Evolutionary conservation across 2,797 vertebrate genomes (phyloP), one percentile per base, ranked within the genome.

Genomic region (Scleropages formosus): DNA sequence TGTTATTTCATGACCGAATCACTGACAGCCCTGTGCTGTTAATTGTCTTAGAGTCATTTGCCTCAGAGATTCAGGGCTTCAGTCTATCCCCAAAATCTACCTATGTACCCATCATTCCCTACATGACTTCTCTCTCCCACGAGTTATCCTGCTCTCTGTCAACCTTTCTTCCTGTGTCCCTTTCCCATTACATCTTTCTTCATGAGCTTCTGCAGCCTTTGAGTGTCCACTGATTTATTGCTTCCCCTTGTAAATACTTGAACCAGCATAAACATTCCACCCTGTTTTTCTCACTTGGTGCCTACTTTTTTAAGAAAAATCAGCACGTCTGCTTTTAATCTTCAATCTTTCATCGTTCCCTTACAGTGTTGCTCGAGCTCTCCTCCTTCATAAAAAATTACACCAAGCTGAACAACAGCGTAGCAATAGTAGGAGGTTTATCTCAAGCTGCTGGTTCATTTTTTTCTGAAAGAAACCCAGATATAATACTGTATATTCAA

Each of bases 141-240:
- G 16, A 22, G n/a, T 20, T 13, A 4, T 26, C 46, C 51, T 15
- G 22, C 13, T 63, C 49, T 53, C 56, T 16, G 20, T 1, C 16
- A n/a, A 13, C 6, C 16, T 60, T 26, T 15, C 31, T 27, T 46
- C 31, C 68, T 60, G 12, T 10, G 27, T 39, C 26, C 31, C 31
- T 46, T n/a, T 44, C 77, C 65, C 61, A 20, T 51, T 0, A 60
- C 47, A 39, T 16, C 77, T 75, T 82, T 69, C 75, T 78, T 53
- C 20, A 24, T 70, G 56, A 69, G 58, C 53, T 70, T 71, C 39
- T 51, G 53, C 65, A 68, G 66, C 49, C 66, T 47, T 59, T 7
- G 53, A 64, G 27, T 60, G 56, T 24, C 56, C 44, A n/a, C 44
- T 71, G 66, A 76, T 70, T 76, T 68, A 76, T 71, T 58, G 47